Percentiles rank a stretch among this genome's conserved stretches.
Conservation (phyloP, 2,797 vertebrate species). For the Takifugu rubripes region DNA sequence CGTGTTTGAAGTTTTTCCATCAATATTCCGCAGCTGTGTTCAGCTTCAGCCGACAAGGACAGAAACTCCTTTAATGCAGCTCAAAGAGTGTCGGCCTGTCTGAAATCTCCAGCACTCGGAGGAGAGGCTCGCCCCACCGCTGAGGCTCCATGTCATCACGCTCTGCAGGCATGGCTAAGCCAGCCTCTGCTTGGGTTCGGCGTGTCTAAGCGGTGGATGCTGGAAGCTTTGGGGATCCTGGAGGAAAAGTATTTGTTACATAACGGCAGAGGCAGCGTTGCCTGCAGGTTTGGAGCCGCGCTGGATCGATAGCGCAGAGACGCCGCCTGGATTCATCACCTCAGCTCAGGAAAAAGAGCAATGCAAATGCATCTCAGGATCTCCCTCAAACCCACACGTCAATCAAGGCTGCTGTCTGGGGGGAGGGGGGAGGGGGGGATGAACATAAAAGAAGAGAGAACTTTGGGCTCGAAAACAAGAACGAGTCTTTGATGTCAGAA, state of each 20-base stretch:
- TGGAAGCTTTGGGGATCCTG: conserved; percentile 35
- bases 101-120: conserved; percentile 21
- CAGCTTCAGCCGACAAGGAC: conserved; percentile 16
- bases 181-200: conserved; percentile 21
- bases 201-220: conserved; percentile 32
- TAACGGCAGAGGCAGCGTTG: conserved; percentile 29
- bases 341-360: conserved; percentile 16
- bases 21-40: conserved; percentile 10
- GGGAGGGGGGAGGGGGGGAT: conserved; percentile 2
- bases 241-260: conserved; percentile 29
- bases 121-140: conserved; percentile 29
- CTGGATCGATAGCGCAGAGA: conserved; percentile 38
- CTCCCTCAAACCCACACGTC: conserved; percentile 13
- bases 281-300: conserved; percentile 28
- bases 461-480: conserved; percentile 36
- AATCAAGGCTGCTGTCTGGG: conserved; percentile 6
- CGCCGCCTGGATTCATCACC: conserved; percentile 12
- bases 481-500: conserved; percentile 53
- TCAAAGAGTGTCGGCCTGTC: conserved; percentile 22
- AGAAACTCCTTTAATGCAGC: conserved; percentile 2
- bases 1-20: not conserved
- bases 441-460: conserved; percentile 6
- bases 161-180: conserved; percentile 38
- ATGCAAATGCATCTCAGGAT: conserved; percentile 21
- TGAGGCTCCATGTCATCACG: conserved; percentile 32